Conservation (phyloP, 2,888 invertebrate species). For the Drosophila melanosoma region DNA sequence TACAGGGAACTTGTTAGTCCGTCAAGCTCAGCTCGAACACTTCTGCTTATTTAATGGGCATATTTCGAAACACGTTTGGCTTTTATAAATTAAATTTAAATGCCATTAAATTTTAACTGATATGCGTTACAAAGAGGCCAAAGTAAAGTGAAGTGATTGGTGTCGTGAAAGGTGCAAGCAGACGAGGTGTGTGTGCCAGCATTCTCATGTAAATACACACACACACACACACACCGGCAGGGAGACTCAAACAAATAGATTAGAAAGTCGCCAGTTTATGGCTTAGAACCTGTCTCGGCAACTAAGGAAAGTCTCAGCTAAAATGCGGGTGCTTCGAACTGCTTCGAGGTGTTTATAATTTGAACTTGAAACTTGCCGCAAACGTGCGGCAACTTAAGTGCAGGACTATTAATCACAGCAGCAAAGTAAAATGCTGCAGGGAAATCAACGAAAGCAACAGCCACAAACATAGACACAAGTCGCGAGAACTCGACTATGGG, state of each 20-base stretch:
- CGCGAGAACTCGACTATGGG: background rate
- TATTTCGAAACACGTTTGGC: slow-evolving; percentile 68
- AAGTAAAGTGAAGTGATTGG: slow-evolving; percentile 26
- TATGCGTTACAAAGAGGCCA: slow-evolving; percentile 42
- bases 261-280: slow-evolving; percentile 54
- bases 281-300: slow-evolving; percentile 17
- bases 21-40: background rate
- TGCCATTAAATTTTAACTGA: slow-evolving; percentile 66
- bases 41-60: slow-evolving; percentile 37
- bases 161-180: slow-evolving; percentile 49
- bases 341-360: slow-evolving; percentile 59
- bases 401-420: slow-evolving; percentile 63
- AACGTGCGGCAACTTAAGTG: slow-evolving; percentile 31
- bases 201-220: slow-evolving; percentile 54
- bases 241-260: slow-evolving; percentile 36
- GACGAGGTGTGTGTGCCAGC: slow-evolving; percentile 16
- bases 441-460: slow-evolving; percentile 54
- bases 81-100: slow-evolving; percentile 75
- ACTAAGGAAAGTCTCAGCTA: slow-evolving; percentile 16
- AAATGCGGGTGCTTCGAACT: background rate
- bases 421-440: slow-evolving; percentile 48
- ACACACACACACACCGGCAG: slow-evolving; percentile 10
- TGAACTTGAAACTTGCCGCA: slow-evolving; percentile 66
- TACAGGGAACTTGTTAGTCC: background rate
- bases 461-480: background rate